phyloP scores from a whole-genome alignment of 2,888 invertebrate genomes.

The Orthosia cruda region DNA sequence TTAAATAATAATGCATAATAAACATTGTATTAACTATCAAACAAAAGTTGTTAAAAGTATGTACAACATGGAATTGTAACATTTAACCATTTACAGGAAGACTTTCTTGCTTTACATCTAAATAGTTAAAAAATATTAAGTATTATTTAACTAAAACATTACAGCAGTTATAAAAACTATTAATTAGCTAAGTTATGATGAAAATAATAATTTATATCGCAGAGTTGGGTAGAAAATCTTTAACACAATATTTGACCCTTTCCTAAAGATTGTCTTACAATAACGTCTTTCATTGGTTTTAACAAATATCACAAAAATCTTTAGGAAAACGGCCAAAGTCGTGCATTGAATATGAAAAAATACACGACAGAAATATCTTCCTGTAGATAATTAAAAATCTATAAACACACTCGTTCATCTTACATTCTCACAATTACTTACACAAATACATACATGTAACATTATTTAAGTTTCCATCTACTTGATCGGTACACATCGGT shows the following conservation, averaged over 20 bases:
- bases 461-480: constrained; percentile 58
- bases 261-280: constrained; percentile 34
- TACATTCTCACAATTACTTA: constrained; percentile 62
- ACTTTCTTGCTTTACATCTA: constrained; percentile 38
- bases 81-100: constrained; percentile 62
- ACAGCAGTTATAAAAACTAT: constrained; percentile 33
- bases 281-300: constrained; percentile 55
- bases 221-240: neutral
- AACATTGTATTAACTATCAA: constrained; percentile 86
- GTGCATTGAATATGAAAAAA: constrained; percentile 2
- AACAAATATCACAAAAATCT: constrained; percentile 52
- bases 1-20: constrained; percentile 87
- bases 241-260: constrained; percentile 13
- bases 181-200: constrained; percentile 17
- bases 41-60: constrained; percentile 86
- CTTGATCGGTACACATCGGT: constrained; percentile 63
- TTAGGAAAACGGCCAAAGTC: constrained; percentile 4
- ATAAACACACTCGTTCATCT: constrained; percentile 50
- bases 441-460: constrained; percentile 67
- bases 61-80: constrained; percentile 81
- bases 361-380: constrained; percentile 41
- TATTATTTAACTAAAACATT: constrained; percentile 21
- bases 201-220: constrained; percentile 8
- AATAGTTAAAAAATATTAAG: constrained; percentile 21
- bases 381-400: constrained; percentile 57